These are phyloP conservation scores for Sebastes hubbsi DNA, from an alignment of 2,797 vertebrate species.

Conservation along the genomic window DNA sequence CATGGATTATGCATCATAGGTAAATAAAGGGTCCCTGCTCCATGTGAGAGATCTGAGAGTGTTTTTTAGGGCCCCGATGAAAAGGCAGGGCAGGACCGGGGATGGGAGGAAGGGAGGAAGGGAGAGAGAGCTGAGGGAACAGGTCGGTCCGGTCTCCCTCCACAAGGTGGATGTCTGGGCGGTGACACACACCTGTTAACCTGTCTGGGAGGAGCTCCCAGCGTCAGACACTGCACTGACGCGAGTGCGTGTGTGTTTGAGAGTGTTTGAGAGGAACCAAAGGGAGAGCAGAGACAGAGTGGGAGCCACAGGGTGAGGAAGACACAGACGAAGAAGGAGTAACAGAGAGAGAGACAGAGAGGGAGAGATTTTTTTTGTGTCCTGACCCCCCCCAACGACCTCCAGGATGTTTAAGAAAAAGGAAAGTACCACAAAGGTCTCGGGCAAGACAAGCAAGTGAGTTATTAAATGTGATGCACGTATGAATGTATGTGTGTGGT, in stretches of 20 bases:
- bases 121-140: slow-evolving; percentile 58
- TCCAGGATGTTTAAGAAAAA: slow-evolving; percentile 82
- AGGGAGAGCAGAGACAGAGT: slow-evolving; percentile 41
- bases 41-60: background rate
- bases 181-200: slow-evolving; percentile 76
- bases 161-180: slow-evolving; percentile 69
- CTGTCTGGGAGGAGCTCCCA: slow-evolving; percentile 74
- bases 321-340: slow-evolving; percentile 45
- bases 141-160: slow-evolving; percentile 76
- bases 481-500: slow-evolving; percentile 12
- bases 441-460: slow-evolving; percentile 79
- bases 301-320: slow-evolving; percentile 45
- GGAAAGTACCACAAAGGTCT: slow-evolving; percentile 56
- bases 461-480: slow-evolving; percentile 39
- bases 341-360: slow-evolving; percentile 25
- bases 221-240: slow-evolving; percentile 55
- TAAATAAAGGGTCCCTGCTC: background rate
- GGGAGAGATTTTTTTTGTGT: slow-evolving; percentile 10
- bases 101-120: slow-evolving; percentile 13
- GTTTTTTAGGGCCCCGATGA: slow-evolving; percentile 26
- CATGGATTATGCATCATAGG: background rate
- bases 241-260: slow-evolving; percentile 18
- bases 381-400: slow-evolving; percentile 17
- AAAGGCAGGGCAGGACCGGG: slow-evolving; percentile 36
- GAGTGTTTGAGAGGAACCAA: slow-evolving; percentile 44